Evolutionary conservation across 2,113 vertebrate genomes (phyloP).

Genomic region (Parus major): DNA sequence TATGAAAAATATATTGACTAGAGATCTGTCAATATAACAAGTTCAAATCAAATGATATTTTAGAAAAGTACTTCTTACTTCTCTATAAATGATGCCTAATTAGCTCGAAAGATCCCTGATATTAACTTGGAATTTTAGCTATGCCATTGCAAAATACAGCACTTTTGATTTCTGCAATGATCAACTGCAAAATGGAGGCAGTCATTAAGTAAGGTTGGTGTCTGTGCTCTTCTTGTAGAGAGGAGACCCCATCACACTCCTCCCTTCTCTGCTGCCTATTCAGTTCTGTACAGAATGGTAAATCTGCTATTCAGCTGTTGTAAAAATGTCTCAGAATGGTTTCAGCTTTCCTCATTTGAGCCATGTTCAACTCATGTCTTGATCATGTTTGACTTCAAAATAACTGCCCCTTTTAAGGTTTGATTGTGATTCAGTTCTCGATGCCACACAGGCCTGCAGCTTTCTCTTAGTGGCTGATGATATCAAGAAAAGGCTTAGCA

Average conservation of each 20-base stretch:
- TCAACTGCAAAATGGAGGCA: not conserved
- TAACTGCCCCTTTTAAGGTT: not conserved
- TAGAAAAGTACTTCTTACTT: not conserved
- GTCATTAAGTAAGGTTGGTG: not conserved
- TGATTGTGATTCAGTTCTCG: not conserved
- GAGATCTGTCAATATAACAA: not conserved
- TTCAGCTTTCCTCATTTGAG: not conserved
- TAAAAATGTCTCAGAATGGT: not conserved
- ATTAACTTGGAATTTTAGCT: not conserved
- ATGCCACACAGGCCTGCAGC: not conserved
- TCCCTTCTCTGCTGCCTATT: not conserved
- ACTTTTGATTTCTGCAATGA: not conserved
- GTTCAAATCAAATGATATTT: not conserved
- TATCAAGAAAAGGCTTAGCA: not conserved
- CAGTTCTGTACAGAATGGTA: not conserved
- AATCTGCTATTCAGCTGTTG: not conserved
- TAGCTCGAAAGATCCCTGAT: not conserved
- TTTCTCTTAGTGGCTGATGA: not conserved
- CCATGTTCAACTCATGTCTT: not conserved
- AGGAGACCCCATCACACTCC: not conserved
- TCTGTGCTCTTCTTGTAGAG: rapidly evolving
- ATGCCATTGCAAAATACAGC: not conserved
- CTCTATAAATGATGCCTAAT: not conserved
- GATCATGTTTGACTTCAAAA: not conserved
- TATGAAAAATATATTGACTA: not conserved